Evolutionary conservation across 2,888 invertebrate genomes (phyloP), one percentile per base, ranked within the genome.

Genomic region (Andricus quercusramuli): DNA sequence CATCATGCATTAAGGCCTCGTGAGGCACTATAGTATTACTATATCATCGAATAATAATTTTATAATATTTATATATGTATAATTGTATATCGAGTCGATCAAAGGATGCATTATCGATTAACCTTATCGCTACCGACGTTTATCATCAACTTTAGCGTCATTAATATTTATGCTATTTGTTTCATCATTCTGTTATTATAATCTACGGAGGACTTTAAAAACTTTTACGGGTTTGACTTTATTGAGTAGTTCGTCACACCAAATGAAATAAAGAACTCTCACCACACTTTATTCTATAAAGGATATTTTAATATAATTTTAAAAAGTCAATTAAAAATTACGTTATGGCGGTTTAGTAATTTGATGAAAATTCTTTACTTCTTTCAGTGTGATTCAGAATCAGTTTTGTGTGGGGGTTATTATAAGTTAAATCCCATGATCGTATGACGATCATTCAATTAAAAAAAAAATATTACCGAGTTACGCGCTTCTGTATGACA

Each of bases 1-100:
- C 90, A 88, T 84, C 91, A 90, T 87, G 84, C 86, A 90, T 90
- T 91, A 91, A 92, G 92, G 91, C 92, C 92, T 92, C 91, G 91
- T 90, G 89, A 92, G 92, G 92, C 92, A 91, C 90, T 91, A 91
- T 85, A 86, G 87, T 90, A 89, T 87, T 85, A 86, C 88, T 64
- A 84, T 88, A 85, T 89, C 88, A 87, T 87, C 87, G 83, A 88
- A 87, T 86, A 90, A 87, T 85, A 90, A 83, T 86, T 90, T 90
- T 88, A 78, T 76, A 81, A 80, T 80, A 66, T 79, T 68, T 78
- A 47, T 83, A 79, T 85, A 83, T 82, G 78, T 84, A 47, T 83
- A 79, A 85, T 84, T 82, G 79, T 84, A 86, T 84, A 88, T 89
- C 87, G 86, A 89, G 87, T 90, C 89, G 88, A 85, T 88, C 85